These are phyloP conservation scores for Archilochus colubris DNA, from an alignment of 2,113 vertebrate species.

Conservation along the genomic window DNA sequence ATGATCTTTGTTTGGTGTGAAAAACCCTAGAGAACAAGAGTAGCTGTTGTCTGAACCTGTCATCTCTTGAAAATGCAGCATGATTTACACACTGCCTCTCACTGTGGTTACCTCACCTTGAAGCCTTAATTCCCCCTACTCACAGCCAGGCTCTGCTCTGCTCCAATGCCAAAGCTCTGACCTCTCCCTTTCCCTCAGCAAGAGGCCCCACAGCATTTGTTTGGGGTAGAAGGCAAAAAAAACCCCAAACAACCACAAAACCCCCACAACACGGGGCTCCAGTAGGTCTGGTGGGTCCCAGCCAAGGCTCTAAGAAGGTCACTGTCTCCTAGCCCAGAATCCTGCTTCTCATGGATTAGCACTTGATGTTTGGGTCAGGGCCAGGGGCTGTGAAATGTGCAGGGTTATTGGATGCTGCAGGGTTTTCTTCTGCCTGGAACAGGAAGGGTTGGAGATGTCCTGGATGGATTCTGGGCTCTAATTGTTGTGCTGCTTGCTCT, in stretches of 20 bases:
- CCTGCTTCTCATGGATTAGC: background rate
- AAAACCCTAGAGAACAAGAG: constrained; percentile 43
- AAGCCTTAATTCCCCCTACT: constrained; percentile 76
- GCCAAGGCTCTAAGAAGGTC: constrained; percentile 44
- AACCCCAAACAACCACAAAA: too few relatives aligned
- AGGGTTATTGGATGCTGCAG: background rate
- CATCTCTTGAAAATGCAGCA: constrained; percentile 21
- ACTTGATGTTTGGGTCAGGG: background rate
- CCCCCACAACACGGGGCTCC: background rate
- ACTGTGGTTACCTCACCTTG: constrained; percentile 72
- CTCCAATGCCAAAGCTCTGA: constrained; percentile 59
- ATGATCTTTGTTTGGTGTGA: constrained; percentile 31
- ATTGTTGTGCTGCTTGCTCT: background rate
- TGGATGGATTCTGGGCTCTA: background rate
- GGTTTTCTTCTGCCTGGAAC: background rate
- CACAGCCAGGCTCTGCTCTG: constrained; percentile 53
- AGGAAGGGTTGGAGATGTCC: constrained; percentile 7
- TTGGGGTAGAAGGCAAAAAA: constrained; percentile 59
- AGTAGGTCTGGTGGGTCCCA: background rate
- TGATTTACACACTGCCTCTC: constrained; percentile 48
- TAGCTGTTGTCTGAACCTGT: constrained; percentile 8
- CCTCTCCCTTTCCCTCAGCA: constrained; percentile 53
- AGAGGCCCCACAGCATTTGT: constrained; percentile 42
- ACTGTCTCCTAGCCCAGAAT: background rate
- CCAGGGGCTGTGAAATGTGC: background rate